Conservation (phyloP, 2,888 invertebrate genomes). For the Pharmacophagus antenor region DNA sequence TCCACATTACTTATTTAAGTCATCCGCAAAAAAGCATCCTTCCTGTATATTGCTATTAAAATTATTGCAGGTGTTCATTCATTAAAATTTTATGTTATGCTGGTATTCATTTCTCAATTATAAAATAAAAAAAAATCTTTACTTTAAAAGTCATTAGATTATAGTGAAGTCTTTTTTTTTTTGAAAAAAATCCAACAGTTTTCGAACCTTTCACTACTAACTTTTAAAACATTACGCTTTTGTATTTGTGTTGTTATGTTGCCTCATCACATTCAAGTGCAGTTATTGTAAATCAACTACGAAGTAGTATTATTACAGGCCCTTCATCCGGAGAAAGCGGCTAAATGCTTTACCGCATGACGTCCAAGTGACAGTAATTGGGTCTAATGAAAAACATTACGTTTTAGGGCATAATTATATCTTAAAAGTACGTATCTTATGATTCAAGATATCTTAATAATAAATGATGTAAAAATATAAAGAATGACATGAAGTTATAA, state of each 20-base stretch:
- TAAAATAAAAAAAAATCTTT: no score
- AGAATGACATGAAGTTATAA: no score
- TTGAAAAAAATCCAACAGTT: background rate
- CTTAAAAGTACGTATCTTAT: conserved; percentile 3
- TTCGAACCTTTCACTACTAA: background rate
- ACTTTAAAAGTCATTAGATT: no score
- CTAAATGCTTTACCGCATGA: background rate
- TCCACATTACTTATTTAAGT: no score
- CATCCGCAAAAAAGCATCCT: background rate
- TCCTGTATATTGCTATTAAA: background rate
- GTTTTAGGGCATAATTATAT: conserved; percentile 15
- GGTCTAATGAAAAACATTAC: conserved; percentile 9
- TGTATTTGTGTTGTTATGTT: background rate
- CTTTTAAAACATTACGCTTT: background rate
- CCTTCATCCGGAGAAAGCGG: conserved; percentile 1
- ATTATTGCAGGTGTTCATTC: background rate
- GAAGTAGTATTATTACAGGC: conserved; percentile 7
- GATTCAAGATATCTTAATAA: no score
- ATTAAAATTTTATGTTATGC: background rate
- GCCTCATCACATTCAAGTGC: conserved; percentile 5
- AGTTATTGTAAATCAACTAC: conserved; percentile 12
- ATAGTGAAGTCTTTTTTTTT: no score
- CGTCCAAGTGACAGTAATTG: conserved; percentile 14
- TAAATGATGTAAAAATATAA: no score
- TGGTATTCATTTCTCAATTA: background rate